A percentile compares a stretch with the other conserved stretches of the same genome.
Evolutionary conservation across 1,140 invertebrate species (phyloP).

Genomic region (Tigriopus japonicus): DNA sequence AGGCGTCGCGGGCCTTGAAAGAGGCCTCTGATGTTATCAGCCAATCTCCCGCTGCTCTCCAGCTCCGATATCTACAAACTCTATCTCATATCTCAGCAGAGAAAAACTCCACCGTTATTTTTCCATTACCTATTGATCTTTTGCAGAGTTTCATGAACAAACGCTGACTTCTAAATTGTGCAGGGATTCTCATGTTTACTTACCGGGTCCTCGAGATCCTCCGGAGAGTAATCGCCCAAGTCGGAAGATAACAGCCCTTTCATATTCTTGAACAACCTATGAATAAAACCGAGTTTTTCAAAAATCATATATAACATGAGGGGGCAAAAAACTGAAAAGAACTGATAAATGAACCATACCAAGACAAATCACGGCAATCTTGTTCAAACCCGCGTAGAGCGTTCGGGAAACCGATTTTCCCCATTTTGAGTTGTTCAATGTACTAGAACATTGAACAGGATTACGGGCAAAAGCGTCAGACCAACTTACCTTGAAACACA

Average conservation of each 20-base stretch:
- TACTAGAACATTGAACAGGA: too few relatives aligned
- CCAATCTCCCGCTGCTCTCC: slow-evolving; percentile 59
- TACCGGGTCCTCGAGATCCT: slow-evolving; percentile 34
- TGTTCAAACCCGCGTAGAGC: too few relatives aligned
- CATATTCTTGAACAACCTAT: slow-evolving; percentile 28
- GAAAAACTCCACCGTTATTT: slow-evolving; percentile 80
- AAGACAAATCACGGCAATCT: too few relatives aligned
- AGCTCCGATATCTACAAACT: slow-evolving; percentile 30
- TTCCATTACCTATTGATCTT: slow-evolving; percentile 24
- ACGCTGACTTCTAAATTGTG: not conserved
- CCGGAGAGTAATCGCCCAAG: slow-evolving; percentile 31
- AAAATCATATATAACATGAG: too few relatives aligned
- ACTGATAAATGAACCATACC: too few relatives aligned
- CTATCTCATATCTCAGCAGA: not conserved
- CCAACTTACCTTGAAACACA: slow-evolving; percentile 77
- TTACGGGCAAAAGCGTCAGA: not conserved
- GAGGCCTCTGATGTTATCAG: slow-evolving; percentile 76
- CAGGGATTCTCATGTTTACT: not conserved
- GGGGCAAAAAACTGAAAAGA: too few relatives aligned
- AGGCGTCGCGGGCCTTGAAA: slow-evolving; percentile 60
- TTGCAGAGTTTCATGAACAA: not conserved
- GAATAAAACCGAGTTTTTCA: too few relatives aligned
- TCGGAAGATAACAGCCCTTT: slow-evolving; percentile 31
- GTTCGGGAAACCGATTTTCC: not conserved
- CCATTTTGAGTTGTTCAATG: too few relatives aligned